These are phyloP conservation scores for Pseudomyrmex dendroicus DNA, from an alignment of 1,140 invertebrate genomes.

Conservation along the genomic window DNA sequence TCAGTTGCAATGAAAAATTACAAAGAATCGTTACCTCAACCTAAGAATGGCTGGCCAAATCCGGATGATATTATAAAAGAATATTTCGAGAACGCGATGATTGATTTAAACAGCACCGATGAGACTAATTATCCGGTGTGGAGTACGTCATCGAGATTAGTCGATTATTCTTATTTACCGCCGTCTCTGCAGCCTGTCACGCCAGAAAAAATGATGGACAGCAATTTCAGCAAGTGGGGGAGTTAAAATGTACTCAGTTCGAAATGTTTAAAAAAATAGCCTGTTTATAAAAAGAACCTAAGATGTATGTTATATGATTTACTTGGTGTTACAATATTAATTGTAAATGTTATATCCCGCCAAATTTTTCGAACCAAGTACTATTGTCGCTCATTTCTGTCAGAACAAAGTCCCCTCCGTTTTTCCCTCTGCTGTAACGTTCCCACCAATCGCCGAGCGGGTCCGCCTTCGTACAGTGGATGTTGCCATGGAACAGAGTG, in stretches of 20 bases:
- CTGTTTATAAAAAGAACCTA: background rate
- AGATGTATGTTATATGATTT: background rate
- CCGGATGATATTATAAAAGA: slow-evolving; percentile 74
- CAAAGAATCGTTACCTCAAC: background rate
- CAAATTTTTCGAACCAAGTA: slow-evolving; percentile 14
- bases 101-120: slow-evolving; percentile 49
- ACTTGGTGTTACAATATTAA: background rate
- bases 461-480: slow-evolving; percentile 74
- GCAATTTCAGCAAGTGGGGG: slow-evolving; percentile 86
- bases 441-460: slow-evolving; percentile 59
- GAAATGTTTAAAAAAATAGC: background rate
- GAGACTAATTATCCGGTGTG: slow-evolving; percentile 80
- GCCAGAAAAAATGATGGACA: slow-evolving; percentile 84
- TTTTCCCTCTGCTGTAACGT: slow-evolving; percentile 56
- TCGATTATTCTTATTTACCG: slow-evolving; percentile 85
- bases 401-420: slow-evolving; percentile 56
- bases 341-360: background rate
- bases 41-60: slow-evolving; percentile 65
- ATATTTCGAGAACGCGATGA: slow-evolving; percentile 72
- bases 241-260: background rate
- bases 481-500: slow-evolving; percentile 71
- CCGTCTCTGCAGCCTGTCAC: slow-evolving; percentile 87
- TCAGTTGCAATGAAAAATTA: slow-evolving; percentile 73
- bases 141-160: slow-evolving; percentile 85
- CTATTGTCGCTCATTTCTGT: background rate